These are phyloP conservation scores for Lissocephala sabroskyi DNA, from an alignment of 2,888 invertebrate species.

Conservation along the genomic window DNA sequence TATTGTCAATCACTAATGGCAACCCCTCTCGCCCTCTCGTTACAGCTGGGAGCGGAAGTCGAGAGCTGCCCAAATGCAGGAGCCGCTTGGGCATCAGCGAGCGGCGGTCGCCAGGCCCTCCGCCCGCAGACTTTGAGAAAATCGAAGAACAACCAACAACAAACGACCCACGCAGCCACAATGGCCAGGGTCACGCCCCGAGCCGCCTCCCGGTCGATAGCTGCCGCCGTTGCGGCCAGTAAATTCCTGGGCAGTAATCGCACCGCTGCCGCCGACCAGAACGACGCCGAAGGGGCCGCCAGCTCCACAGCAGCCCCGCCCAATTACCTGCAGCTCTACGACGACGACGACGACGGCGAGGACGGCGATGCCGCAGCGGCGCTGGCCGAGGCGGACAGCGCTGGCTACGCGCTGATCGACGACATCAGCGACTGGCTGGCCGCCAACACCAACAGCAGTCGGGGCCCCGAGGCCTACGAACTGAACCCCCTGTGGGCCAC, in stretches of 20 bases:
- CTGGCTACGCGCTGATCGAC: conserved; percentile 47
- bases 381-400: conserved; percentile 17
- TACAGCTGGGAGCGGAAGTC: too few species aligned
- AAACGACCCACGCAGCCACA: not conserved
- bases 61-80: conserved; percentile 39
- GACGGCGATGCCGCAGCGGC: conserved; percentile 16
- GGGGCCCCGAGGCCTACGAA: not conserved
- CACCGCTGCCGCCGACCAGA: conserved; percentile 8
- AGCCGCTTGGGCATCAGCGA: conserved; percentile 18
- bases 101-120: conserved; percentile 26
- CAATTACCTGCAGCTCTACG: conserved; percentile 37
- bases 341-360: conserved; percentile 32
- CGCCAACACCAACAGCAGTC: not conserved
- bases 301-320: conserved; percentile 24
- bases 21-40: too few species aligned
- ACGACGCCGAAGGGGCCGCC: not conserved
- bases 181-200: conserved; percentile 7
- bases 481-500: not conserved
- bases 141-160: not conserved
- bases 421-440: conserved; percentile 51
- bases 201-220: conserved; percentile 14
- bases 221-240: conserved; percentile 23
- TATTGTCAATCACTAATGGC: not conserved
- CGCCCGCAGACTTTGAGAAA: conserved; percentile 28
- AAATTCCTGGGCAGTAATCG: conserved; percentile 32